Percentiles rank a stretch among this genome's conserved stretches.
Evolutionary conservation across 1,140 invertebrate species (phyloP).

Genomic region (Dendrolimus kikuchii): DNA sequence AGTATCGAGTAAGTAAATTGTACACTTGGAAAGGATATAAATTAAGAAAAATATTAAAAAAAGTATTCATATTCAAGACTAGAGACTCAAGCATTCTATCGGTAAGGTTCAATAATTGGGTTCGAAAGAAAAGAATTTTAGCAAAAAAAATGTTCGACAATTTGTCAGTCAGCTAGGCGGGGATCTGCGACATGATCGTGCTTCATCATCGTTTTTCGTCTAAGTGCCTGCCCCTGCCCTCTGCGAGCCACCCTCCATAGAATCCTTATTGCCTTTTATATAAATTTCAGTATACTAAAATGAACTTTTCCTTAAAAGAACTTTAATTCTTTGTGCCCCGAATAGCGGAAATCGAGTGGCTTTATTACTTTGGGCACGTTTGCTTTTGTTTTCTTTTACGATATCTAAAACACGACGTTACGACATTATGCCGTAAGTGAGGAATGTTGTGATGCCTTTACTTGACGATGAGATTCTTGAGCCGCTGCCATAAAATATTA

Average conservation of each 20-base stretch:
- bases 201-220: constrained; percentile 61
- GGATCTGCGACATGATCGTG: constrained; percentile 48
- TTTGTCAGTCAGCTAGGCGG: constrained; percentile 52
- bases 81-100: constrained; percentile 35
- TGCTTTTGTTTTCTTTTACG: constrained; percentile 56
- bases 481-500: constrained; percentile 10
- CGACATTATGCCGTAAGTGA: constrained; percentile 40
- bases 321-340: constrained; percentile 61
- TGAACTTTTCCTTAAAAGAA: constrained; percentile 58
- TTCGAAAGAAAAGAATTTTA: constrained; percentile 51
- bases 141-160: constrained; percentile 51
- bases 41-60: constrained; percentile 11
- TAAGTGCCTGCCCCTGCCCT: constrained; percentile 37
- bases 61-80: constrained; percentile 20
- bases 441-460: constrained; percentile 24
- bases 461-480: constrained; percentile 20
- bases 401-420: constrained; percentile 50
- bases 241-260: constrained; percentile 23
- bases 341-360: constrained; percentile 55
- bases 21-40: too few species aligned
- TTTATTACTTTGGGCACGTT: constrained; percentile 54
- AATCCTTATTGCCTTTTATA: constrained; percentile 57
- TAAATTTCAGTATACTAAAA: constrained; percentile 55
- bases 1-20: too few species aligned
- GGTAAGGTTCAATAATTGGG: constrained; percentile 51